Conservation (phyloP, 2,797 vertebrate species). For the Coilia nasus region DNA sequence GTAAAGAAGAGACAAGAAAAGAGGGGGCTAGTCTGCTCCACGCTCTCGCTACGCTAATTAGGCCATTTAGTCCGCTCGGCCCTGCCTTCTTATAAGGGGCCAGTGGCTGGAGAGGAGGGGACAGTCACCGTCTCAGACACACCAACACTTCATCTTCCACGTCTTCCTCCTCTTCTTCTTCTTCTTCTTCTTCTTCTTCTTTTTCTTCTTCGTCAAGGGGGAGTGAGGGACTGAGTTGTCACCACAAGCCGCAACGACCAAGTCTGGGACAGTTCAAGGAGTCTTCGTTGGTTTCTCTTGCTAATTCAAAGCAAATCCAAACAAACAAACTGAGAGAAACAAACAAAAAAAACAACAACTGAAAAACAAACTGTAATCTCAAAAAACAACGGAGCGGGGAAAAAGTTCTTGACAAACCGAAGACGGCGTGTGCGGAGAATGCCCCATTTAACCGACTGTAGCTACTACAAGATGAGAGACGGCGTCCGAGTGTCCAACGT, state of each 20-base stretch:
- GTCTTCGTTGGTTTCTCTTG: conserved; percentile 48
- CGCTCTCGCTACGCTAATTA: conserved; percentile 74
- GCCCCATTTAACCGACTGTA: conserved; percentile 83
- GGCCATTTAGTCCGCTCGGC: conserved; percentile 72
- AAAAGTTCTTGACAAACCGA: conserved; percentile 43
- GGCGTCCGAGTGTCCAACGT: conserved; percentile 72
- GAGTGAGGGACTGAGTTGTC: background rate
- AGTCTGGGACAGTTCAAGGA: conserved; percentile 43
- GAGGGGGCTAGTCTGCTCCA: conserved; percentile 75
- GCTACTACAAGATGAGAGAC: conserved; percentile 80
- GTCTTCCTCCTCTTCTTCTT: conserved; percentile 39
- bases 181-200: background rate
- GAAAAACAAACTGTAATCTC: no score
- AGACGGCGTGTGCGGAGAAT: conserved; percentile 71
- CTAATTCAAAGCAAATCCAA: background rate
- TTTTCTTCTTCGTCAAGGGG: conserved; percentile 41
- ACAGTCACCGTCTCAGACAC: conserved; percentile 47
- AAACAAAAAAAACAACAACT: background rate
- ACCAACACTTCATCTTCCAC: conserved; percentile 58
- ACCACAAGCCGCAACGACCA: background rate
- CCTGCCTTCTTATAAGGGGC: conserved; percentile 73
- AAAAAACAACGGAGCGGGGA: background rate
- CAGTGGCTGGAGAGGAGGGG: conserved; percentile 61
- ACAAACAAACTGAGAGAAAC: background rate
- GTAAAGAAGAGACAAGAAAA: conserved; percentile 60